A percentile compares a stretch with the other conserved stretches of the same genome.
Conservation (phyloP, 2,888 invertebrate species). For the Trichogramma evanescens region DNA sequence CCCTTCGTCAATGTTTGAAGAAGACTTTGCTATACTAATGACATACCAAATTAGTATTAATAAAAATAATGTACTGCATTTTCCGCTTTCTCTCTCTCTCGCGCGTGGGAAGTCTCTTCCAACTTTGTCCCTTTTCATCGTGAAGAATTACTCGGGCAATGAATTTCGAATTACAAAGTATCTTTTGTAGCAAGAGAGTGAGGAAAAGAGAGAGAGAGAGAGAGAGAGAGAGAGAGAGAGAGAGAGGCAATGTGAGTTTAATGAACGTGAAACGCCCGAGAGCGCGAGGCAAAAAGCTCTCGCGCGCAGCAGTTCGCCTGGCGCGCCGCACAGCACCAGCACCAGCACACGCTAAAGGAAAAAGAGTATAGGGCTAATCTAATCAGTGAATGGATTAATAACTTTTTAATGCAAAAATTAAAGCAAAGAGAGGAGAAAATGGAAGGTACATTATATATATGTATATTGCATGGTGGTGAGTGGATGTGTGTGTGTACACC, state of each 20-base stretch:
- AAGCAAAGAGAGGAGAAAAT: neutral
- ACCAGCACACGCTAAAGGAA: neutral
- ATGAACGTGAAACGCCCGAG: slow-evolving; percentile 1
- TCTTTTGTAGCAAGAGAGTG: neutral
- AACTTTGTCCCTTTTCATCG: slow-evolving; percentile 1
- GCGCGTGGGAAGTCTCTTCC: neutral
- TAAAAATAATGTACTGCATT: slow-evolving; percentile 1
- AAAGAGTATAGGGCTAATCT: slow-evolving; percentile 8
- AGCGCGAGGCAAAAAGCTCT: neutral
- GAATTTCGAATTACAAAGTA: slow-evolving; percentile 7
- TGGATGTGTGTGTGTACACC: too few relatives aligned
- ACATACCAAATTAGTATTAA: slow-evolving; percentile 5
- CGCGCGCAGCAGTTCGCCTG: too few relatives aligned
- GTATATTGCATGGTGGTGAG: too few relatives aligned
- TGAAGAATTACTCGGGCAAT: neutral
- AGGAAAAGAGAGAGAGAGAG: too few relatives aligned
- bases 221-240: too few relatives aligned
- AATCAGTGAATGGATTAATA: slow-evolving; percentile 9
- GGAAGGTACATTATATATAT: too few relatives aligned
- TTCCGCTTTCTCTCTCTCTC: neutral
- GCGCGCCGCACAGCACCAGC: too few relatives aligned
- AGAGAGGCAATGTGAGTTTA: neutral
- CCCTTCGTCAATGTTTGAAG: too few relatives aligned
- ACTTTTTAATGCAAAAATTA: slow-evolving; percentile 17
- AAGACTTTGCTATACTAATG: too few relatives aligned